Conservation (phyloP, 2,888 invertebrate species). For the Orthosia incerta region DNA sequence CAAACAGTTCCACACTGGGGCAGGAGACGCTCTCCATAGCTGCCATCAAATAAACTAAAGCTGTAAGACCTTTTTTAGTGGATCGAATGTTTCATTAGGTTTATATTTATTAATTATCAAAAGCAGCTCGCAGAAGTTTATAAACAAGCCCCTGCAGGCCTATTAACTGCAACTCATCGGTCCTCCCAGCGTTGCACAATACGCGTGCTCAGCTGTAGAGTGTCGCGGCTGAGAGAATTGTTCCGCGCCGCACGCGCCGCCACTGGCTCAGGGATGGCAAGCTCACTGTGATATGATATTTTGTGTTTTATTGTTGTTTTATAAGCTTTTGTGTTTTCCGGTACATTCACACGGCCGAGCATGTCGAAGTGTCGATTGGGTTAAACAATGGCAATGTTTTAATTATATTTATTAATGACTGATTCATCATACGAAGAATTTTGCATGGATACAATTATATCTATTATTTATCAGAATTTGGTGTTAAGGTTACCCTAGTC, state of each 20-base stretch:
- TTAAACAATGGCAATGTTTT: not conserved
- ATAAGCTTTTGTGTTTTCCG: conserved; percentile 10
- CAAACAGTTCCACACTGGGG: not conserved
- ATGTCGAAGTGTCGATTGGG: conserved; percentile 9
- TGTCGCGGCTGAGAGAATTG: conserved; percentile 5
- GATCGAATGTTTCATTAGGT: too few relatives aligned
- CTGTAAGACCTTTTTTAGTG: too few relatives aligned
- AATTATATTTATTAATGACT: conserved; percentile 6
- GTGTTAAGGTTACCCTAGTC: too few relatives aligned
- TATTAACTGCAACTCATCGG: not conserved
- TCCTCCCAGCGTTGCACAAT: too few relatives aligned
- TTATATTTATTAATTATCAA: too few relatives aligned
- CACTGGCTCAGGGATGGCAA: conserved; percentile 33
- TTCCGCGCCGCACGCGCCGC: conserved; percentile 3
- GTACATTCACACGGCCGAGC: conserved; percentile 6
- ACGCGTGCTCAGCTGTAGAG: too few relatives aligned
- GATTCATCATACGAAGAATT: conserved; percentile 31
- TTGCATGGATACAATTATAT: not conserved
- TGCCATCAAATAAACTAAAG: too few relatives aligned
- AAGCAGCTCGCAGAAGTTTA: too few relatives aligned
- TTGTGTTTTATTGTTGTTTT: conserved; percentile 43
- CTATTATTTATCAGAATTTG: not conserved
- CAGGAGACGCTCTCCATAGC: too few relatives aligned
- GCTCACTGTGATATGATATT: conserved; percentile 14
- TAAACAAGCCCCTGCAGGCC: not conserved